Base-by-base conservation (phyloP, 2,797 vertebrate species). In the Percopsis omiscomaycus region DNA sequence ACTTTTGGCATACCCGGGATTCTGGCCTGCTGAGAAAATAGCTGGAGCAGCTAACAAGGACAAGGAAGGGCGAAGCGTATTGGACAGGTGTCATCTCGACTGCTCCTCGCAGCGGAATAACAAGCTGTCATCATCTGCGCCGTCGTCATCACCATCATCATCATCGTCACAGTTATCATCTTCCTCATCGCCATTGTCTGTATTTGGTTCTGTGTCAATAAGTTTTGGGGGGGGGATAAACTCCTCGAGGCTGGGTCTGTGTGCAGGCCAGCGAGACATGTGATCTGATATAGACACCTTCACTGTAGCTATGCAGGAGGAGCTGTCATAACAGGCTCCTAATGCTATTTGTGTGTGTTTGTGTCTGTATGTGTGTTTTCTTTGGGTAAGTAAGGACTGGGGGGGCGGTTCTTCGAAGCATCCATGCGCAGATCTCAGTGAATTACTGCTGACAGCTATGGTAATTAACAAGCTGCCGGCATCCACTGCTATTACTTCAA, bases 31-130 rank as follows among this genome's bases (percentile, higher is more conserved):
- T 69, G 81, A 65, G 82, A 75, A 81, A 82, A 86, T 79, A 77
- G 83, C 82, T 69, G 56, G 69, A 81, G 76, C 68, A 71, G 73
- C 82, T 88, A 89, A 88, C 86, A 86, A 88, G 86, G 83, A 84
- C 78, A 66, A 45, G 64, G 58, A 75, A 71, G 73, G 82, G 77
- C 79, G 74, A 57, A 64, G n/a, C 56, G 63, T 78, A 82, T 83
- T 66, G 79, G 86, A 86, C 84, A 89, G 84, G 84, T 88, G 82
- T 86, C 83, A 86, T 69, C 71, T 29, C 55, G 55, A 77, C 71
- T 79, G 70, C 63, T 74, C 60, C 63, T 59, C 56, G 75, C 42
- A 67, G 30, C 47, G 71, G 42, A 75, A 71, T 68, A 77, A 79
- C 76, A 82, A 70, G 50, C 77, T 75, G 79, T 80, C 79, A 80